phyloP scores from a whole-genome alignment of 2,797 vertebrate genomes.

The Platyrinchus mystaceus region DNA sequence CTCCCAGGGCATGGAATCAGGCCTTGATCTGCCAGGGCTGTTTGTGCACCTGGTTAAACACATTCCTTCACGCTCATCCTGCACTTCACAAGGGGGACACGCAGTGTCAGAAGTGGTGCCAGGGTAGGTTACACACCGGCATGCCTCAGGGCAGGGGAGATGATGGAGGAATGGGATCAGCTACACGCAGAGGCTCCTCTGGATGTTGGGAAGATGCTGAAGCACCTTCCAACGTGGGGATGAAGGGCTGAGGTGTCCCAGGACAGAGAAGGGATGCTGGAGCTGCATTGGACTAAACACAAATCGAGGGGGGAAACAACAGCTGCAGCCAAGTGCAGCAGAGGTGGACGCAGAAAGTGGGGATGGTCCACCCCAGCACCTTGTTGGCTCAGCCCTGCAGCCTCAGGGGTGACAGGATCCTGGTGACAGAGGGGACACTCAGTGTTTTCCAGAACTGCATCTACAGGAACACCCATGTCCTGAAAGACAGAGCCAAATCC shows the following conservation, averaged over 20 bases:
- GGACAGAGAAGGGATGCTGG: not conserved
- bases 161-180: accelerated
- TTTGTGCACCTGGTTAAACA: not conserved
- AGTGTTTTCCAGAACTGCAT: not conserved
- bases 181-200: accelerated
- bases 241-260: accelerated
- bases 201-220: not conserved
- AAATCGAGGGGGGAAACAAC: not conserved
- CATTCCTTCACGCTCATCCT: accelerated
- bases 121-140: not conserved
- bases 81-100: not conserved
- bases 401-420: not conserved
- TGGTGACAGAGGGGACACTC: not conserved
- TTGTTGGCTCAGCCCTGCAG: accelerated
- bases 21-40: not conserved
- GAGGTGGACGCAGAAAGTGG: not conserved
- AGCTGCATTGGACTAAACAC: not conserved
- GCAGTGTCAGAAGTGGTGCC: not conserved
- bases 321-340: not conserved
- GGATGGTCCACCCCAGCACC: not conserved
- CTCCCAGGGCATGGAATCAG: not conserved
- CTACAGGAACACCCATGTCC: not conserved
- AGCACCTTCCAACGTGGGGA: not conserved
- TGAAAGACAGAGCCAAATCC: not conserved
- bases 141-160: not conserved